Evolutionary conservation across 2,113 vertebrate genomes (phyloP).

Genomic region (Elachura formosa): DNA sequence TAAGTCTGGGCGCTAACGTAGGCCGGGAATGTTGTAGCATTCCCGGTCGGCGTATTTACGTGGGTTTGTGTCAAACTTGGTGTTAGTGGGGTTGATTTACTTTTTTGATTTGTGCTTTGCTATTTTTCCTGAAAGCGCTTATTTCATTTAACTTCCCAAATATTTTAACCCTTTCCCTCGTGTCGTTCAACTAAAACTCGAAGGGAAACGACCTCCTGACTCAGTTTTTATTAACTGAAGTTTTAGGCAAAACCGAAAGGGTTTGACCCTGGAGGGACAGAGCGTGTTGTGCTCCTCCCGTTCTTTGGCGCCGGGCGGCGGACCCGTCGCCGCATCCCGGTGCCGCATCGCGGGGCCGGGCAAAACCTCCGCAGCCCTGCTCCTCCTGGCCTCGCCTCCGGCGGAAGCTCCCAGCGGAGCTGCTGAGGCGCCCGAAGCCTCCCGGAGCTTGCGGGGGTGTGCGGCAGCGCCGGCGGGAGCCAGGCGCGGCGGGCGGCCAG

Average conservation of each 20-base stretch:
- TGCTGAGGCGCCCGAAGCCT: neutral
- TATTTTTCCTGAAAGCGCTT: neutral
- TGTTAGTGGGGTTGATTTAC: neutral
- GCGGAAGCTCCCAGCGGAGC: neutral
- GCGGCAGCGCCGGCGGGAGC: neutral
- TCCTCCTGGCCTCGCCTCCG: neutral
- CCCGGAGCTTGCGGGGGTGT: neutral
- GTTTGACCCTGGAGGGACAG: neutral
- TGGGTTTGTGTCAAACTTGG: neutral
- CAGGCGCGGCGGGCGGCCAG: neutral
- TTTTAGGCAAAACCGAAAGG: neutral
- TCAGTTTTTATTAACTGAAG: neutral
- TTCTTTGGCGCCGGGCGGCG: neutral
- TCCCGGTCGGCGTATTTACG: neutral
- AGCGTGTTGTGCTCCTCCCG: neutral
- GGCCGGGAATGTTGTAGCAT: neutral
- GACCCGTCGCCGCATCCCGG: neutral
- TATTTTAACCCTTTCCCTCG: fast-evolving
- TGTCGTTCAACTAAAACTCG: neutral
- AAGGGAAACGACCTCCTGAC: neutral
- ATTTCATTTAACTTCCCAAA: neutral
- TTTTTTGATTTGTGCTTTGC: too few species aligned
- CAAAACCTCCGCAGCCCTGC: neutral
- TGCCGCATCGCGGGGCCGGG: neutral
- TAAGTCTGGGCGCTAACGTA: neutral